Conservation (phyloP, 2,888 invertebrate genomes). For the Drymonia ruficornis region DNA sequence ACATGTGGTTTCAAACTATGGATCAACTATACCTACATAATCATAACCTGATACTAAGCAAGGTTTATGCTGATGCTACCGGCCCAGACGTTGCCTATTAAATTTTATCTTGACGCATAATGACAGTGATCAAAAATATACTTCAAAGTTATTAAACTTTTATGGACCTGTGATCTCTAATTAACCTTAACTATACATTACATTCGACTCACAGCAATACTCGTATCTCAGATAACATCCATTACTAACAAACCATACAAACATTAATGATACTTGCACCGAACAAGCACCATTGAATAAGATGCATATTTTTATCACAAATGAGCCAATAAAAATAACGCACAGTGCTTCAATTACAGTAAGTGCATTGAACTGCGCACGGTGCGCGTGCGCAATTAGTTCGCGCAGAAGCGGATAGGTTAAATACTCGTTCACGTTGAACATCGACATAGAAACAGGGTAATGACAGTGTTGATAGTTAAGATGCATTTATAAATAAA, state of each 20-base stretch:
- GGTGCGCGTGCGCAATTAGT: slow-evolving; percentile 50
- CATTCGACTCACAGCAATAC: not conserved
- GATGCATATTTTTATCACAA: slow-evolving; percentile 32
- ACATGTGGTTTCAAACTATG: too few relatives aligned
- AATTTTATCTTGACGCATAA: not conserved
- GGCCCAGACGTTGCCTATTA: too few relatives aligned
- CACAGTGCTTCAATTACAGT: slow-evolving; percentile 28
- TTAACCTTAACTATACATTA: not conserved
- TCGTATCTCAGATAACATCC: not conserved
- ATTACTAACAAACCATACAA: not conserved
- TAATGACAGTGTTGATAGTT: slow-evolving; percentile 10
- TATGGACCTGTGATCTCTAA: not conserved
- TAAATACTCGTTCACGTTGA: slow-evolving; percentile 9
- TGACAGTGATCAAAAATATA: not conserved
- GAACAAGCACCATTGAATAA: slow-evolving; percentile 3
- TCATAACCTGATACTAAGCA: too few relatives aligned
- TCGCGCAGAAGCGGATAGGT: slow-evolving; percentile 22
- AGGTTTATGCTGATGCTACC: too few relatives aligned
- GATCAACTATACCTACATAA: too few relatives aligned
- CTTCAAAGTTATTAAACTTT: not conserved
- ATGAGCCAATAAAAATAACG: slow-evolving; percentile 36
- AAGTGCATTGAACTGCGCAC: slow-evolving; percentile 55
- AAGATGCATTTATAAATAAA: not conserved
- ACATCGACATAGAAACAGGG: slow-evolving; percentile 14
- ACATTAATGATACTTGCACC: not conserved